These are phyloP conservation scores for Pithys albifrons DNA, from an alignment of 2,113 vertebrate species.

Conservation along the genomic window DNA sequence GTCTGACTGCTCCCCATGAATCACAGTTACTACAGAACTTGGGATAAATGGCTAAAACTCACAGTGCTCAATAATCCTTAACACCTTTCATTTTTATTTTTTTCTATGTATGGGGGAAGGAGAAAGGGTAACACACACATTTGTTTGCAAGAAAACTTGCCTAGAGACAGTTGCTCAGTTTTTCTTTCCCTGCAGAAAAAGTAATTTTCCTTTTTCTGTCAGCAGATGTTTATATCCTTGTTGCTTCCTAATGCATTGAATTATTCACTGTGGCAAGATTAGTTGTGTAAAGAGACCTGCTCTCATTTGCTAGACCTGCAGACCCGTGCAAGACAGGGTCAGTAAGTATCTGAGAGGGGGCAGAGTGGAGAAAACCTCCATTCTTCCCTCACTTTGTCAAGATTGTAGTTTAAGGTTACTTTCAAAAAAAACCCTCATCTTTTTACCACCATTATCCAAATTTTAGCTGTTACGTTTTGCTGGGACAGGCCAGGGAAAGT, in stretches of 20 bases:
- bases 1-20: conserved; percentile 32
- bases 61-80: conserved; percentile 17
- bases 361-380: background rate
- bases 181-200: background rate
- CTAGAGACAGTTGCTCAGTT: background rate
- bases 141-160: background rate
- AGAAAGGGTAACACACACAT: background rate
- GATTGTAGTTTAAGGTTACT: background rate
- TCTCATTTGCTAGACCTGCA: background rate
- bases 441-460: background rate
- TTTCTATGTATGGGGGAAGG: background rate
- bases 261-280: background rate
- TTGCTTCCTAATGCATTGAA: background rate
- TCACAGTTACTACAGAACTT: conserved; percentile 55
- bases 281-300: background rate
- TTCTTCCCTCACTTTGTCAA: background rate
- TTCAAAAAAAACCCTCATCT: background rate
- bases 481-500: background rate
- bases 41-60: conserved; percentile 46
- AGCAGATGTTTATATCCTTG: background rate
- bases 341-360: background rate
- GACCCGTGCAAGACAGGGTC: background rate
- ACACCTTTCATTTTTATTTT: background rate
- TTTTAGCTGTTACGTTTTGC: background rate
- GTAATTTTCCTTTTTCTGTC: background rate